phyloP scores from a whole-genome alignment of 2,797 vertebrate genomes.

The Alauda arvensis region DNA sequence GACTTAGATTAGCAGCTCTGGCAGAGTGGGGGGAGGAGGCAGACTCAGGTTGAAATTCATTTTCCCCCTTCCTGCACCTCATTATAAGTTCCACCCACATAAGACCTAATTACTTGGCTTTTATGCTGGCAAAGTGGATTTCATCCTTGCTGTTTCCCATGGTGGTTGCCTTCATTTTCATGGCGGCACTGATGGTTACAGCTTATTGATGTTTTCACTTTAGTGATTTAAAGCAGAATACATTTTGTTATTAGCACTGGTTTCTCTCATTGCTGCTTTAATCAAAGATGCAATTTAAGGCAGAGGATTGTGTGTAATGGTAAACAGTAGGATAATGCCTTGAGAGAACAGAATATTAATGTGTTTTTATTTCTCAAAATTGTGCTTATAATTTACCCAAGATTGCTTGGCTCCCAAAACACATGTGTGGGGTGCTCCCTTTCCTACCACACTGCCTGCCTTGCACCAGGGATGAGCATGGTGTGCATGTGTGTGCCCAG shows the following conservation, averaged over 20 bases:
- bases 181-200: slow-evolving; percentile 55
- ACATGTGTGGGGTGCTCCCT: not conserved
- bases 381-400: slow-evolving; percentile 20
- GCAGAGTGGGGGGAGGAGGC: not conserved
- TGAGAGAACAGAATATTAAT: slow-evolving; percentile 65
- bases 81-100: slow-evolving; percentile 59
- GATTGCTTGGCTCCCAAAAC: slow-evolving; percentile 8
- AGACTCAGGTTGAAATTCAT: slow-evolving; percentile 19
- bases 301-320: slow-evolving; percentile 51
- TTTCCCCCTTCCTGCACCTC: slow-evolving; percentile 52
- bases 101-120: slow-evolving; percentile 63
- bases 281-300: slow-evolving; percentile 60
- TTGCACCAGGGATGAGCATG: not conserved
- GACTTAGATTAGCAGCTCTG: not conserved
- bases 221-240: slow-evolving; percentile 66
- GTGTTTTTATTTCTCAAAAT: slow-evolving; percentile 60
- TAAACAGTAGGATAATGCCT: slow-evolving; percentile 62
- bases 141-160: slow-evolving; percentile 63
- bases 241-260: slow-evolving; percentile 58
- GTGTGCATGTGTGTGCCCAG: not conserved
- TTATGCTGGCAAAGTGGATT: slow-evolving; percentile 64
- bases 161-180: slow-evolving; percentile 63
- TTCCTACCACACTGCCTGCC: not conserved
- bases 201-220: slow-evolving; percentile 65
- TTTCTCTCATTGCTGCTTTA: slow-evolving; percentile 57